Conservation (phyloP, 2,888 invertebrate species). For the Nezara viridula region DNA sequence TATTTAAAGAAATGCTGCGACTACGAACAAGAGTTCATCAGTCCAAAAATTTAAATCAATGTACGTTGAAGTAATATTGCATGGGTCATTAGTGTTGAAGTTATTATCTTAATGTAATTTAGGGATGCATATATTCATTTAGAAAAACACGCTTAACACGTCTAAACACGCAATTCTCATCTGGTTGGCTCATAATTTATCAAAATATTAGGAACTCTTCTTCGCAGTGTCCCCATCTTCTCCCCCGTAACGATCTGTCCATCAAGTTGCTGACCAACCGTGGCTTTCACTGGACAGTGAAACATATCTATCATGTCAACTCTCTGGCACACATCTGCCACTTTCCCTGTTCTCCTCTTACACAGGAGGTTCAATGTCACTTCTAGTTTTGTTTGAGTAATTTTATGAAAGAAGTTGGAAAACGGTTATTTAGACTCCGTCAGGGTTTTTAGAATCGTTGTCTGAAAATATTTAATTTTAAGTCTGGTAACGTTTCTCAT, state of each 20-base stretch:
- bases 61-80: too few relatives aligned
- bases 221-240: not conserved
- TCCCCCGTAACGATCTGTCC: not conserved
- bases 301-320: conserved; percentile 34
- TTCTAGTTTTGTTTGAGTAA: not conserved
- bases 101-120: not conserved
- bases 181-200: not conserved
- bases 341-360: not conserved
- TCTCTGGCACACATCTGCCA: not conserved
- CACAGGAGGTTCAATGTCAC: not conserved
- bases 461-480: not conserved
- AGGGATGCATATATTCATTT: not conserved
- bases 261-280: not conserved
- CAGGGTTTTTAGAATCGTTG: too few relatives aligned
- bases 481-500: too few relatives aligned
- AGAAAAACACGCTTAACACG: not conserved
- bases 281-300: not conserved
- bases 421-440: too few relatives aligned
- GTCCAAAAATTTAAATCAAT: too few relatives aligned
- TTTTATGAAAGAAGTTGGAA: not conserved
- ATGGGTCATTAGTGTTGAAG: not conserved
- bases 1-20: too few relatives aligned
- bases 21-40: too few relatives aligned
- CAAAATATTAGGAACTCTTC: not conserved
- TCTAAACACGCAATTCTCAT: too few relatives aligned